Conservation (phyloP, 2,797 vertebrate genomes). For the Enteromius afrohamiltoni region DNA sequence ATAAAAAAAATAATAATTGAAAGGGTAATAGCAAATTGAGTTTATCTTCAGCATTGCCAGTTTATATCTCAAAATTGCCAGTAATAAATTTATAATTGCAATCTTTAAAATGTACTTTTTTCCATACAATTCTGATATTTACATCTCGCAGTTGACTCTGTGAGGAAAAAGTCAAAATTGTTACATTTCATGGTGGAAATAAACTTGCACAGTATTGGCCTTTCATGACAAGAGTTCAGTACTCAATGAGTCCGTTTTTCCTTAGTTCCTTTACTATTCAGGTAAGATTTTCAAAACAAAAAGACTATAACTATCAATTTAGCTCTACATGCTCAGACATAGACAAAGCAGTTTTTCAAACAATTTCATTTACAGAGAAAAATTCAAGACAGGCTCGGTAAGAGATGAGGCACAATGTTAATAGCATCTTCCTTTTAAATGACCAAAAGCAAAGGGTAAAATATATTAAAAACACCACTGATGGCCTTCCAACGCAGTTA, state of each 20-base stretch:
- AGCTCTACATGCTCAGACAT: conserved; percentile 58
- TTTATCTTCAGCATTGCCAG: neutral
- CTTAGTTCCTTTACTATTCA: conserved; percentile 16
- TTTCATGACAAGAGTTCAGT: conserved; percentile 51
- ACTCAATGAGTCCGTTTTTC: neutral
- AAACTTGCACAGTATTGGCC: neutral
- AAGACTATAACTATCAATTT: conserved; percentile 35
- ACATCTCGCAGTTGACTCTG: neutral
- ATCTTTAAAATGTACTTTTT: neutral
- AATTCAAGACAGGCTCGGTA: conserved; percentile 71
- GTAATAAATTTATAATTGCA: neutral
- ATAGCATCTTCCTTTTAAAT: conserved; percentile 51
- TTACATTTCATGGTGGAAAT: neutral
- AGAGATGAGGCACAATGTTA: conserved; percentile 79
- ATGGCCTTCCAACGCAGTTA: conserved; percentile 62
- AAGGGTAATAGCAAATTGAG: neutral
- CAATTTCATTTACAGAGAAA: conserved; percentile 66
- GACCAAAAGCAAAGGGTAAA: conserved; percentile 59
- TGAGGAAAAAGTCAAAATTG: neutral
- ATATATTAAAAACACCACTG: conserved; percentile 62
- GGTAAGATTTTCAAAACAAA: conserved; percentile 33
- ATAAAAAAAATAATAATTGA: neutral
- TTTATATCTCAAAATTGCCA: too few species aligned
- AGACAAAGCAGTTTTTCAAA: conserved; percentile 59
- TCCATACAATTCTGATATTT: neutral